phyloP scores from a whole-genome alignment of 2,888 invertebrate genomes.

The Stenolophus ochropezus region DNA sequence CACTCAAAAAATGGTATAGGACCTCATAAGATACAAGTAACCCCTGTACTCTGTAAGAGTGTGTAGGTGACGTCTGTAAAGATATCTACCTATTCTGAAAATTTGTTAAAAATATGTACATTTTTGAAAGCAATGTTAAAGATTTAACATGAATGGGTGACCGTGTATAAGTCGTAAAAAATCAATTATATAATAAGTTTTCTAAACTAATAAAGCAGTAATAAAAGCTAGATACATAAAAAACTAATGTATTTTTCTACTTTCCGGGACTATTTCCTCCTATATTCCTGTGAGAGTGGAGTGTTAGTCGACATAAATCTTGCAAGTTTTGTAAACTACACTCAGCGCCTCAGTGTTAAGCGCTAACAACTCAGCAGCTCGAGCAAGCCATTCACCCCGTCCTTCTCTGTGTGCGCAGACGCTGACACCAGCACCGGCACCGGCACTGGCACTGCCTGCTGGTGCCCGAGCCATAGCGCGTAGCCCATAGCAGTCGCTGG shows the following conservation, averaged over 20 bases:
- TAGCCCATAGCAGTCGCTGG: not conserved
- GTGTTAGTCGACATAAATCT: not conserved
- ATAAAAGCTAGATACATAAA: not conserved
- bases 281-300: not conserved
- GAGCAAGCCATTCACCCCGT: slow-evolving; percentile 48
- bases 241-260: not conserved
- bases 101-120: too few relatives aligned
- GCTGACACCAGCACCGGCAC: not conserved
- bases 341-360: not conserved
- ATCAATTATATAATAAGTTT: too few relatives aligned
- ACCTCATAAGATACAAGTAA: too few relatives aligned
- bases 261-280: not conserved
- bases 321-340: not conserved
- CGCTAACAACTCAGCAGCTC: slow-evolving; percentile 1
- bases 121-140: too few relatives aligned
- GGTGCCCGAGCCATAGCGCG: not conserved
- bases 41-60: too few relatives aligned
- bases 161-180: too few relatives aligned
- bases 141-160: too few relatives aligned
- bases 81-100: too few relatives aligned
- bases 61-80: too few relatives aligned
- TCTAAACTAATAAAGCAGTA: too few relatives aligned
- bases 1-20: too few relatives aligned
- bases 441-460: not conserved
- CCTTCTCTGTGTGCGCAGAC: slow-evolving; percentile 2